These are phyloP conservation scores for Ceryle rudis DNA, from an alignment of 2,797 vertebrate genomes.

Conservation along the genomic window DNA sequence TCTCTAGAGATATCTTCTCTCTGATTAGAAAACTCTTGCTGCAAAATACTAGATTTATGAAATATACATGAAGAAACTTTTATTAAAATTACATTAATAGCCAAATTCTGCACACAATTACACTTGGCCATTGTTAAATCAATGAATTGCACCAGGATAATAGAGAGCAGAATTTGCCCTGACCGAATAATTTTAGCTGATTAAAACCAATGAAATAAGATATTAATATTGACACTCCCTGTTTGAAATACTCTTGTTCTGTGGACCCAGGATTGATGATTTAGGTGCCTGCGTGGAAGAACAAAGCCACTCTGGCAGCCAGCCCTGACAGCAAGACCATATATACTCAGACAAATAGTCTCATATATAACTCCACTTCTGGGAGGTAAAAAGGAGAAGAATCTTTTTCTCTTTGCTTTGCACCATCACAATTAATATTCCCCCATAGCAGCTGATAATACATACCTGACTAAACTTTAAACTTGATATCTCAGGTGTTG, in stretches of 20 bases:
- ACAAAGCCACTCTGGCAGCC: neutral
- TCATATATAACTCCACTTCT: neutral
- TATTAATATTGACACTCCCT: slow-evolving; percentile 53
- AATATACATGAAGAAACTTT: slow-evolving; percentile 67
- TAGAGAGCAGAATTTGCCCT: slow-evolving; percentile 24
- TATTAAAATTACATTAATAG: slow-evolving; percentile 72
- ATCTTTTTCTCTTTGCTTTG: neutral
- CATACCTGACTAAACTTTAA: neutral
- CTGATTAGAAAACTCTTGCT: slow-evolving; percentile 57
- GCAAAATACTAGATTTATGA: slow-evolving; percentile 60
- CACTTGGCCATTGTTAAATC: slow-evolving; percentile 56
- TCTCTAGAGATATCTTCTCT: slow-evolving; percentile 40
- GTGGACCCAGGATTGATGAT: neutral
- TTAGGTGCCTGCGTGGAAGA: neutral
- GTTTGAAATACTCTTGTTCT: slow-evolving; percentile 11
- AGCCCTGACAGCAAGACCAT: neutral
- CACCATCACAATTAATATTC: neutral
- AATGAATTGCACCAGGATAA: slow-evolving; percentile 52
- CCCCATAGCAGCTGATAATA: neutral
- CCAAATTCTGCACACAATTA: slow-evolving; percentile 66
- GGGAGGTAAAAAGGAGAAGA: neutral
- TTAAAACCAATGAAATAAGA: slow-evolving; percentile 56
- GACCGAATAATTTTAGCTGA: slow-evolving; percentile 46
- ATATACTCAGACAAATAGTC: slow-evolving; percentile 1
- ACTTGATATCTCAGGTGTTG: neutral